Percentiles rank a stretch among this genome's conserved stretches.
Conservation (phyloP, 2,113 vertebrate genomes). For the Leucoraja erinaceus region DNA sequence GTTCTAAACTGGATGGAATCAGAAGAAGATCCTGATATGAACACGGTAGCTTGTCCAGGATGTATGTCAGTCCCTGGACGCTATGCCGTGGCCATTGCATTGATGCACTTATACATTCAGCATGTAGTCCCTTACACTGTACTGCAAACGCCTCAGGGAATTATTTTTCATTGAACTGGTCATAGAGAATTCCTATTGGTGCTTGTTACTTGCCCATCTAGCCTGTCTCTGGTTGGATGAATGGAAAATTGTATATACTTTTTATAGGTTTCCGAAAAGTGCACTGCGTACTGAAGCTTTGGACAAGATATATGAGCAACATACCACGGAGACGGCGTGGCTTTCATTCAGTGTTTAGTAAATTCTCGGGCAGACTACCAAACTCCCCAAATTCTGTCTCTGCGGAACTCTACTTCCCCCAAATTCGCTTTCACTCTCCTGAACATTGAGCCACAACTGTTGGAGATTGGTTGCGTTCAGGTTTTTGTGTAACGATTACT, state of each 20-base stretch:
- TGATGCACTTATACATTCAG: conserved; percentile 5
- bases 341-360: neutral
- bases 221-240: conserved; percentile 15
- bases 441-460: neutral
- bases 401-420: neutral
- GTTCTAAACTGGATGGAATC: neutral
- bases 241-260: neutral
- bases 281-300: neutral
- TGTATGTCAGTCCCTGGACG: conserved; percentile 5
- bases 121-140: conserved; percentile 6
- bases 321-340: neutral
- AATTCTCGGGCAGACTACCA: too few species aligned
- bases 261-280: neutral
- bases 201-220: conserved; percentile 1
- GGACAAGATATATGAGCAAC: neutral
- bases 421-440: neutral
- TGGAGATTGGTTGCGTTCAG: neutral
- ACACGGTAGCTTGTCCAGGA: neutral
- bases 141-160: conserved; percentile 19
- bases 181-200: conserved; percentile 17
- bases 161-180: conserved; percentile 25
- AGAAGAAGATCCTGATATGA: neutral
- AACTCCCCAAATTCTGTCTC: neutral
- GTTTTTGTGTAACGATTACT: neutral
- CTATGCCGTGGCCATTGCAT: conserved; percentile 15